Conservation (phyloP, 2,888 invertebrate genomes). For the Reticulitermes lucifugus region DNA sequence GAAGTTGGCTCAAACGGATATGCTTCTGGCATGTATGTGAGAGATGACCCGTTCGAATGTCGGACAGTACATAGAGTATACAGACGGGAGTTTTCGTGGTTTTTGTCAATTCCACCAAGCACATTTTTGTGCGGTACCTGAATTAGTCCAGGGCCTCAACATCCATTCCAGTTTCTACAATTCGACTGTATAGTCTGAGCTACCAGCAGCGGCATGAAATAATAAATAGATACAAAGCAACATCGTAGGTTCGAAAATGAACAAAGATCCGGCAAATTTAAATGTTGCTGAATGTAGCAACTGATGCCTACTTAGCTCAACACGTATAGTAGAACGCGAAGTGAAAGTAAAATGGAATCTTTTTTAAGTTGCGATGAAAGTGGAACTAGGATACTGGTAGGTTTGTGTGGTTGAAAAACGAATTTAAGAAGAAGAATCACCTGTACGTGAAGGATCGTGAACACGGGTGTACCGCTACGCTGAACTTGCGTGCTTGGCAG, state of each 20-base stretch:
- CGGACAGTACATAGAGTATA: too few species aligned
- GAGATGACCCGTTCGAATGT: too few species aligned
- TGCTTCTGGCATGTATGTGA: too few species aligned
- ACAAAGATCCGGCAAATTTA: background rate
- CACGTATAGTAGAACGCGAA: constrained; percentile 28
- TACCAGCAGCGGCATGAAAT: too few species aligned
- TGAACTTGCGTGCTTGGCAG: background rate
- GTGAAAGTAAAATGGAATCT: constrained; percentile 39
- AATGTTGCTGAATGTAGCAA: background rate
- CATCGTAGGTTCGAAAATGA: background rate
- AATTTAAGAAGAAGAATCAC: background rate
- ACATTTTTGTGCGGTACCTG: too few species aligned
- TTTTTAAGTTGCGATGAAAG: constrained; percentile 31
- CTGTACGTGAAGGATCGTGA: constrained; percentile 25
- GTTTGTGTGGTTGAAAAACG: background rate
- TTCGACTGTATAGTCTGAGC: too few species aligned
- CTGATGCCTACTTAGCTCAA: constrained; percentile 3
- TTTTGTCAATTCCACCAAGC: too few species aligned
- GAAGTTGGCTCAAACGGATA: too few species aligned
- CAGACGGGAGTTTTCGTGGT: too few species aligned
- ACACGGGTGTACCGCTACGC: background rate
- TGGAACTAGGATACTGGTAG: constrained; percentile 31
- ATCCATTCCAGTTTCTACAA: too few species aligned
- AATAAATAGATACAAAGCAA: too few species aligned
- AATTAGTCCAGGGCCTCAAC: too few species aligned